phyloP scores from a whole-genome alignment of 2,888 invertebrate genomes.

The Mamestra brassicae region DNA sequence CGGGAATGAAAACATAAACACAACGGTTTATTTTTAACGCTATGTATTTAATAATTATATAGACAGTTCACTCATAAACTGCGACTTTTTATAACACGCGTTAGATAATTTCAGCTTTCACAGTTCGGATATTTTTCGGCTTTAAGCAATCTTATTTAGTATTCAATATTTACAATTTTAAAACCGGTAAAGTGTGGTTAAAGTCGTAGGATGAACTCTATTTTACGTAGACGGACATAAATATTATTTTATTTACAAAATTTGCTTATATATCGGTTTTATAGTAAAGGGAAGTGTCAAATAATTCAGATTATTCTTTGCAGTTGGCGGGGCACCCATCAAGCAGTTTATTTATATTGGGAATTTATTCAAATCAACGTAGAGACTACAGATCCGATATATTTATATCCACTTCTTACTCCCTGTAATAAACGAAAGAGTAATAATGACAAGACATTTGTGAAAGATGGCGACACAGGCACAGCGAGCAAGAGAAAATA shows the following conservation, averaged over 20 bases:
- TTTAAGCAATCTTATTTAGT: constrained; percentile 12
- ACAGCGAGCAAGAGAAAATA: neutral
- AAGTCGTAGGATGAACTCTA: constrained; percentile 18
- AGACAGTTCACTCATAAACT: constrained; percentile 2
- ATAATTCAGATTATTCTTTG: constrained; percentile 71
- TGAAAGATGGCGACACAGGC: neutral
- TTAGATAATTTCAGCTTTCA: neutral
- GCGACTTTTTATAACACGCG: constrained; percentile 9
- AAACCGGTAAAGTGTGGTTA: constrained; percentile 19
- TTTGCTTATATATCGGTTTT: constrained; percentile 60
- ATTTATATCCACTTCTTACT: constrained; percentile 62
- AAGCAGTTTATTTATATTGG: constrained; percentile 68
- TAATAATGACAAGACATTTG: constrained; percentile 60
- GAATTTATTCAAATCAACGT: constrained; percentile 76
- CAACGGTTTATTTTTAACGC: constrained; percentile 19
- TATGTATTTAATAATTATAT: constrained; percentile 16
- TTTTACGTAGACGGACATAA: constrained; percentile 33
- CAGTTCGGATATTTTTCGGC: neutral
- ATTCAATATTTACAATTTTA: constrained; percentile 21
- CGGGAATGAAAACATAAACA: constrained; percentile 28
- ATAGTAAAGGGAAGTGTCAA: constrained; percentile 65
- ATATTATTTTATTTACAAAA: constrained; percentile 50
- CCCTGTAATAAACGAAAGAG: constrained; percentile 55
- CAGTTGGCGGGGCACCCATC: constrained; percentile 61
- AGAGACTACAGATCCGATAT: constrained; percentile 54